These are phyloP conservation scores for Drosophila albomicans DNA, from an alignment of 1,140 invertebrate genomes.

Conservation along the genomic window DNA sequence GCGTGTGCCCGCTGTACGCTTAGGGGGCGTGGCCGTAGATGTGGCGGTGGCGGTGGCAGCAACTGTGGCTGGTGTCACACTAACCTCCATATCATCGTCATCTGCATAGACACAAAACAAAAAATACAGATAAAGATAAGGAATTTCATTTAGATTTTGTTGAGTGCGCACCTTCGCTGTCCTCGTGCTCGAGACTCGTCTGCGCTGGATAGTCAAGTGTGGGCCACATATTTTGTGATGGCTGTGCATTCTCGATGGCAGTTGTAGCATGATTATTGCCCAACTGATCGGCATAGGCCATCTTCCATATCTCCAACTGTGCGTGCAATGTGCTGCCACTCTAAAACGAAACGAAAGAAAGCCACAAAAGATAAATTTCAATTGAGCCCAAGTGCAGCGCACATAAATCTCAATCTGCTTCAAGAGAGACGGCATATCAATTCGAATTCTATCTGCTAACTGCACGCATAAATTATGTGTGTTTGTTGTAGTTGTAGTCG, in stretches of 20 bases:
- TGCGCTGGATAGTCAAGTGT: slow-evolving; percentile 40
- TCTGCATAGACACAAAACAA: slow-evolving; percentile 82
- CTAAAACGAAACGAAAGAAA: slow-evolving; percentile 85
- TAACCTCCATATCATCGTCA: slow-evolving; percentile 86
- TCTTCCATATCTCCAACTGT: slow-evolving; percentile 96
- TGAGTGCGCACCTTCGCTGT: slow-evolving; percentile 68
- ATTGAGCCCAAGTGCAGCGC: slow-evolving; percentile 68
- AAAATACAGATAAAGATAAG: slow-evolving; percentile 19
- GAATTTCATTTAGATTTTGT: not conserved
- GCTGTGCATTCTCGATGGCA: slow-evolving; percentile 28
- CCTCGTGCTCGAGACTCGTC: slow-evolving; percentile 55
- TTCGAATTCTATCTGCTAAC: slow-evolving; percentile 73
- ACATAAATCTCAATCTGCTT: slow-evolving; percentile 72
- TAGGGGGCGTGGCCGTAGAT: slow-evolving; percentile 32
- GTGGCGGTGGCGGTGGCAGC: slow-evolving; percentile 39
- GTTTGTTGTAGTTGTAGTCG: slow-evolving; percentile 21
- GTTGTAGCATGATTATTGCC: slow-evolving; percentile 27
- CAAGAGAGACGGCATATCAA: slow-evolving; percentile 64
- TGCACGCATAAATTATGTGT: slow-evolving; percentile 70
- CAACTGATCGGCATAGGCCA: slow-evolving; percentile 85
- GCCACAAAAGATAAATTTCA: slow-evolving; percentile 64
- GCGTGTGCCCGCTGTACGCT: slow-evolving; percentile 78
- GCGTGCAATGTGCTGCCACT: slow-evolving; percentile 94
- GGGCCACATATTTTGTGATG: slow-evolving; percentile 46
- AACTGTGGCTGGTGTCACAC: slow-evolving; percentile 12